phyloP scores from a whole-genome alignment of 2,888 invertebrate species.

The Metacarcinus magister region DNA sequence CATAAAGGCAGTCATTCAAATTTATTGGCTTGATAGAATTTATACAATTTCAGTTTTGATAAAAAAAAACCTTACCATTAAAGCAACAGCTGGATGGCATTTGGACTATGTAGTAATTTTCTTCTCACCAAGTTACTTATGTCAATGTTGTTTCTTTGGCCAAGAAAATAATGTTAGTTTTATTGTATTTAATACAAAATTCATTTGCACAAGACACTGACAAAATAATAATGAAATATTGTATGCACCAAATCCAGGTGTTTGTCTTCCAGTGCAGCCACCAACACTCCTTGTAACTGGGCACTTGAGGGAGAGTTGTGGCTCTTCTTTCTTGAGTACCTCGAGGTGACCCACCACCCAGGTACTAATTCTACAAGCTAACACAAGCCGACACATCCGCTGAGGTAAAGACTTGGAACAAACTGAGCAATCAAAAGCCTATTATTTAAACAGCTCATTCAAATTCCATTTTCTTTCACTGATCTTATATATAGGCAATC shows the following conservation, averaged over 20 bases:
- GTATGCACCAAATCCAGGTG: not conserved
- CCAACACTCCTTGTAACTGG: not conserved
- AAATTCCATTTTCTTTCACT: constrained; percentile 22
- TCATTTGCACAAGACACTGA: constrained; percentile 28
- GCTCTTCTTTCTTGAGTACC: constrained; percentile 38
- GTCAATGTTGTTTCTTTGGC: not conserved
- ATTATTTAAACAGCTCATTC: constrained; percentile 35
- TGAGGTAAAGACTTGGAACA: constrained; percentile 49
- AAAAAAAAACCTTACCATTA: not conserved
- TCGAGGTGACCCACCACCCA: constrained; percentile 43
- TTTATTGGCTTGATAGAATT: not conserved
- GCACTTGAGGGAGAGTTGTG: constrained; percentile 51
- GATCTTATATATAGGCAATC: constrained; percentile 42
- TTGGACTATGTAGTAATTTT: constrained; percentile 22
- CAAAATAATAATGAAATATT: not conserved
- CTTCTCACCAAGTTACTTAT: constrained; percentile 6
- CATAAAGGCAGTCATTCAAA: constrained; percentile 6
- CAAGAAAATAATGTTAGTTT: not conserved
- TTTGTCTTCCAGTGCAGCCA: constrained; percentile 36
- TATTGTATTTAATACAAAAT: not conserved
- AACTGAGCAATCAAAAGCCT: constrained; percentile 51
- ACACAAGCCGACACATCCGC: constrained; percentile 51
- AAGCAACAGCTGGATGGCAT: constrained; percentile 40
- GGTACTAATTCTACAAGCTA: constrained; percentile 43
- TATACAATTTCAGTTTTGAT: not conserved